These are phyloP conservation scores for Pelecanus crispus DNA, from an alignment of 2,113 vertebrate genomes.

Conservation along the genomic window DNA sequence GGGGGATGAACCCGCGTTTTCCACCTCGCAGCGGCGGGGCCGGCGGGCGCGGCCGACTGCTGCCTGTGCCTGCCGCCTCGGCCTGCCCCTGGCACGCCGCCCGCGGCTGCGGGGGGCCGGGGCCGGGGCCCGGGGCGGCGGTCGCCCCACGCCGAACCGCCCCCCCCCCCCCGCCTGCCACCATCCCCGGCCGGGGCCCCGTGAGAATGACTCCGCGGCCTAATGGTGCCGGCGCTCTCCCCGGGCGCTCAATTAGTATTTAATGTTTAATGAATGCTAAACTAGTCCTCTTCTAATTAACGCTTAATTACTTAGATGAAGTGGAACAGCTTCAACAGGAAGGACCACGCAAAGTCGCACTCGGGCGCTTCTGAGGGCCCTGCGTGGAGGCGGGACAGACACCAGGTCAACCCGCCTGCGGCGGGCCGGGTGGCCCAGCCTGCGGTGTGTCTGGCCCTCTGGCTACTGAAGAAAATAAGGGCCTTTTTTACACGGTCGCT, in stretches of 20 bases:
- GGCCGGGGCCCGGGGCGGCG: no score
- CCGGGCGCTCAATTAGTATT: conserved; percentile 48
- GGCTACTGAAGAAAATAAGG: background rate
- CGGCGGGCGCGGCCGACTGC: background rate
- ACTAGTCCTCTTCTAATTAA: conserved; percentile 56
- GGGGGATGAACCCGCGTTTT: background rate
- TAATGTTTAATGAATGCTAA: conserved; percentile 34
- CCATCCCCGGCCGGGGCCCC: background rate
- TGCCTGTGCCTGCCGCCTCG: no score
- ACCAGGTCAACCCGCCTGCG: background rate
- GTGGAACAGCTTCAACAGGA: conserved; percentile 49
- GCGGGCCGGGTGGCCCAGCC: background rate
- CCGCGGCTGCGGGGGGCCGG: background rate
- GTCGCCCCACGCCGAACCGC: background rate
- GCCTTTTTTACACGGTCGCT: background rate
- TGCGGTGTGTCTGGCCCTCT: background rate
- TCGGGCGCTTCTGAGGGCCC: background rate
- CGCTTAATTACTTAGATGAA: conserved; percentile 11
- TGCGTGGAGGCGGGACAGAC: background rate
- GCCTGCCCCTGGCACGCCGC: background rate
- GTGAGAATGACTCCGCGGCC: conserved; percentile 23
- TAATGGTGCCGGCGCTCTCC: background rate
- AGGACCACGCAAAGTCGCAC: background rate
- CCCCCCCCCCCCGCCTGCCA: background rate
- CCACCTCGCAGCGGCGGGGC: background rate